Base-by-base conservation (phyloP, 2,888 invertebrate genomes). In the Callosobruchus maculatus region DNA sequence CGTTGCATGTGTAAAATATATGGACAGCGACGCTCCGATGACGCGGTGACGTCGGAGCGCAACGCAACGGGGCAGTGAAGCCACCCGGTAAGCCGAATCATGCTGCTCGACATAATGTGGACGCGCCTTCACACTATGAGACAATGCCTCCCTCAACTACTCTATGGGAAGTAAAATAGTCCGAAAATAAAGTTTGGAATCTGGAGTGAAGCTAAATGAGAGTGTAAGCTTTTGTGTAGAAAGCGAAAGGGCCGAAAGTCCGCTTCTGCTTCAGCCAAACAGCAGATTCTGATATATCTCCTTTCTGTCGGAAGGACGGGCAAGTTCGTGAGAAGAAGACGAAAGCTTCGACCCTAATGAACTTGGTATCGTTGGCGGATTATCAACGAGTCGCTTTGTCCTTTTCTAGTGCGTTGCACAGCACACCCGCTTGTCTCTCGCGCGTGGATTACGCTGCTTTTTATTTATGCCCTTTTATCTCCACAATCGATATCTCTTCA, bases 281-380 rank as follows among this genome's bases (percentile, higher is more conserved):
- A 49, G 49, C 18, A 49, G 49, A 5, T 49, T 49, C 49, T 49
- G 49, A 49, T 49, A 49, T 49, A 49, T 71, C 30, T 71, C 30
- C n/a, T 22, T 30, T 71, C 71, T n/a, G 30, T 20, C 31, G 26
- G 30, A 7, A 71, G 31, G 71, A 20, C 31, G 30, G 21, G 71
- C 49, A 13, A 49, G 5, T 49, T 49, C 49, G 49, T 49, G 68
- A 68, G 68, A 68, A 68, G 68, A 68, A 68, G 68, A 68, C 21
- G 22, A 68, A 21, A 21, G 21, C 68, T 21, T 22, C 21, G 68
- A 21, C 22, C 71, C 71, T 71, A 84, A 84, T 84, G 84, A 84
- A 84, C 81, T 80, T 79, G 79, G 82, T 80, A 83, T 84, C 84
- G 83, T 84, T 83, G 80, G 79, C 82, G 84, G 84, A 84, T 84